A percentile compares a stretch with the other conserved stretches of the same genome.
phyloP scores from a whole-genome alignment of 2,888 invertebrate species.

The Ectemnius continuus region DNA sequence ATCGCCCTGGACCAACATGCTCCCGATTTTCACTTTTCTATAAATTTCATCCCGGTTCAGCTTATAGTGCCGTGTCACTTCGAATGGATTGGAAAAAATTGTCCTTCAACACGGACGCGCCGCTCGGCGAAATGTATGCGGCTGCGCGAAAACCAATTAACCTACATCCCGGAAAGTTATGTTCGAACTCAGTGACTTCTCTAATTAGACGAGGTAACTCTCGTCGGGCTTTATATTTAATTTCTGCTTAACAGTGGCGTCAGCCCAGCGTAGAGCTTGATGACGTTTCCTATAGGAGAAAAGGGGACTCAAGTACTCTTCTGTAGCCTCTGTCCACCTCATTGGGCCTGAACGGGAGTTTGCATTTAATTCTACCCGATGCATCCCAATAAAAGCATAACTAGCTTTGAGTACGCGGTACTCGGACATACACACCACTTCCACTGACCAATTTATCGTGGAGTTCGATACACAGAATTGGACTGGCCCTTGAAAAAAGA shows the following conservation, averaged over 20 bases:
- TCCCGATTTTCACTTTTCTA: slow-evolving; percentile 28
- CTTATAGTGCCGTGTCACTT: slow-evolving; percentile 9
- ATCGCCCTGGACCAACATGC: slow-evolving; percentile 15
- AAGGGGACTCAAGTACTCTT: neutral
- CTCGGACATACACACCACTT: slow-evolving; percentile 23
- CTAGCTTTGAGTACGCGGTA: slow-evolving; percentile 4
- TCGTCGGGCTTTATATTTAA: slow-evolving; percentile 38
- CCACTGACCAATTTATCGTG: slow-evolving; percentile 27
- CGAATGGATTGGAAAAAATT: slow-evolving; percentile 47
- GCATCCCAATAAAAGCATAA: slow-evolving; percentile 22
- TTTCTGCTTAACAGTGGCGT: slow-evolving; percentile 21
- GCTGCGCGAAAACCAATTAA: slow-evolving; percentile 50
- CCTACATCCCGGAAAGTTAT: slow-evolving; percentile 42
- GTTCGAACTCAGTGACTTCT: slow-evolving; percentile 40
- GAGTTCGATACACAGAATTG: slow-evolving; percentile 36
- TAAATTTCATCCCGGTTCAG: slow-evolving; percentile 31
- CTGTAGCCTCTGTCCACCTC: neutral
- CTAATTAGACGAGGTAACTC: slow-evolving; percentile 43
- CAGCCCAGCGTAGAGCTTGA: slow-evolving; percentile 4
- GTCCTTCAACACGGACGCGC: slow-evolving; percentile 28
- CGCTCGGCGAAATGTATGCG: slow-evolving; percentile 30
- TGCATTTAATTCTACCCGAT: neutral
- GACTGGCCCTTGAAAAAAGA: slow-evolving; percentile 20
- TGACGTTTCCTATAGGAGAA: neutral
- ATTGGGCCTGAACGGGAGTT: neutral